Evolutionary conservation across 37 sponge, comb jelly and placozoan species (phyloP), one percentile per base, ranked within the genome.

Genomic region (Sycon ciliatum): DNA sequence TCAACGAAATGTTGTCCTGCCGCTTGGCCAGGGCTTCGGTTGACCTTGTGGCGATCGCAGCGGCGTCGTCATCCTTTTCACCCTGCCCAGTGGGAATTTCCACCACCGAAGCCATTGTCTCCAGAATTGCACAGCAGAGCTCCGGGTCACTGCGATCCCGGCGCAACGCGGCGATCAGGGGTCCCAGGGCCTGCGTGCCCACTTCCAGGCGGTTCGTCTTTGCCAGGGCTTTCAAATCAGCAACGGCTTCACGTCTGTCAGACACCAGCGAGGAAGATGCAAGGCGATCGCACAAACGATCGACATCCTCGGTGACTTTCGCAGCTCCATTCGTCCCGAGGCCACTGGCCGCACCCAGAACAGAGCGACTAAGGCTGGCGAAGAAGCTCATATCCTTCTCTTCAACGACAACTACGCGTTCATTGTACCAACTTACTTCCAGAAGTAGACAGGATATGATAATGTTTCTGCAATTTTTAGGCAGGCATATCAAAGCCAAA

Each of bases 221-320:
- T 6, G 95, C 78, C 34, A 94, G 84, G 34, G 87, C 78, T 39
- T 78, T 80, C 34, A 94, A 81, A 26, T 75, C 90, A 1, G 90
- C 65, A 57, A 94, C 57, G 20, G 95, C 95, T 76, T 86, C 95
- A 26, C 95, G 42, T 35, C 95, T 73, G 57, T 94, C 95, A 36
- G 86, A 87, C 6, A 89, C 65, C 65, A 83, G 80, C 0, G 87
- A 86, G 34, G 95, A 73, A 26, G 90, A 73, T 20, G 73, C 52
- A 6, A 86, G 79, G 31, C 95, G 85, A 37, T 84, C 66, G 61
- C 74, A 36, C 34, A 80, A 62, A 29, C 53, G 40, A 55, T 54
- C 40, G 27, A 36, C n/a, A n/a, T n/a, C n/a, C n/a, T n/a, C n/a
- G n/a, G n/a, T n/a, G n/a, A n/a, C n/a, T n/a, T n/a, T n/a, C n/a